Percentiles rank a stretch among this genome's conserved stretches.
phyloP scores from a whole-genome alignment of 2,113 vertebrate species.

The Odocoileus virginianus region DNA sequence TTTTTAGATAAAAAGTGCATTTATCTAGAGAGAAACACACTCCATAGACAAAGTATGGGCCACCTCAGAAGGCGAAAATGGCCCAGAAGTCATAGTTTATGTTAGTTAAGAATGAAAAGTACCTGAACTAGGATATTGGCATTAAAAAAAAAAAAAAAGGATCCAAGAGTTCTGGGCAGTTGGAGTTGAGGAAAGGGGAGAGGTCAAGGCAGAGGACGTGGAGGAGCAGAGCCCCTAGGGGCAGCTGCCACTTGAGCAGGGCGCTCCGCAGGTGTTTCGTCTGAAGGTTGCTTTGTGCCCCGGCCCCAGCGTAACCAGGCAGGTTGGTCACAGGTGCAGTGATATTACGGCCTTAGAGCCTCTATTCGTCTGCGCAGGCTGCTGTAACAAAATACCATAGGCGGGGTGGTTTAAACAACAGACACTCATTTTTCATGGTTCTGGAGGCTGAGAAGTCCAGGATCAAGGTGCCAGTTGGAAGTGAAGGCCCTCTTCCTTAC shows the following conservation, averaged over 20 bases:
- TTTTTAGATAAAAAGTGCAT: background rate
- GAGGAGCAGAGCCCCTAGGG: background rate
- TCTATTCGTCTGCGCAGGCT: background rate
- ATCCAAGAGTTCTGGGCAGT: background rate
- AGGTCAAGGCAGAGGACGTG: background rate
- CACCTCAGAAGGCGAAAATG: background rate
- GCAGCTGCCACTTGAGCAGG: background rate
- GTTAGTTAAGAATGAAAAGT: background rate
- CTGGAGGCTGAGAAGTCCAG: background rate
- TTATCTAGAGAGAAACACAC: background rate
- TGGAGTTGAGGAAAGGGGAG: background rate
- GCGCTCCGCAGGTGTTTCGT: background rate
- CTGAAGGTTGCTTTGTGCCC: background rate
- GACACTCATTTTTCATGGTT: background rate
- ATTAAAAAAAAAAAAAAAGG: background rate
- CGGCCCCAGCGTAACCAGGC: background rate
- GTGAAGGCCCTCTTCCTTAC: background rate
- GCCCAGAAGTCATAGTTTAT: background rate
- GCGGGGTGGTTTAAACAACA: background rate
- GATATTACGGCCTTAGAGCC: background rate
- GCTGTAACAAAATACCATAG: background rate
- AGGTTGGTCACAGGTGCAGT: background rate
- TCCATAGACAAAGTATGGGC: background rate
- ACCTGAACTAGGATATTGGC: background rate
- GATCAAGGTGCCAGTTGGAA: background rate